Percentiles rank a stretch among this genome's conserved stretches.
Conservation (phyloP, 2,888 invertebrate species). For the Nipponacmea schrenckii region DNA sequence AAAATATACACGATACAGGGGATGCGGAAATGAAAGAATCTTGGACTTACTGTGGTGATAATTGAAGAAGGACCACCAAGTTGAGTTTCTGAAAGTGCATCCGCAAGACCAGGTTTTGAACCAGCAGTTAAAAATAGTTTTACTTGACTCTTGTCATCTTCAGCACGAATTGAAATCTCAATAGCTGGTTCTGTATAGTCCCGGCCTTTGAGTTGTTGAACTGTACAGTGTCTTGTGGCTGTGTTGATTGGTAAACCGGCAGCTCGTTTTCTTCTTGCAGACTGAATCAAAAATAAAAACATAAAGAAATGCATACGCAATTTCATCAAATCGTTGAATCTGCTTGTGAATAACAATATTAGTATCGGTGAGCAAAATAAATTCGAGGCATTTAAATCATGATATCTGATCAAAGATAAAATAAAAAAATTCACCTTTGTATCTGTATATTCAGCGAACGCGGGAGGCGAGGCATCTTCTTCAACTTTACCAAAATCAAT, state of each 20-base stretch:
- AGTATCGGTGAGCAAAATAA: too few relatives aligned
- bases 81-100: slow-evolving; percentile 23
- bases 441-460: slow-evolving; percentile 22
- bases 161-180: slow-evolving; percentile 32
- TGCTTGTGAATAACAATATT: too few relatives aligned
- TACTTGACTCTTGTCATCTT: slow-evolving; percentile 38
- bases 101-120: slow-evolving; percentile 33
- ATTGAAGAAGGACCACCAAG: slow-evolving; percentile 39
- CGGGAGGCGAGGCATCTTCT: slow-evolving; percentile 29
- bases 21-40: too few relatives aligned
- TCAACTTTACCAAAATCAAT: slow-evolving; percentile 28
- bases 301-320: background rate
- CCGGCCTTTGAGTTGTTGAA: slow-evolving; percentile 32
- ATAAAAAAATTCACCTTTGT: slow-evolving; percentile 13
- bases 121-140: slow-evolving; percentile 31
- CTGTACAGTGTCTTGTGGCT: slow-evolving; percentile 24
- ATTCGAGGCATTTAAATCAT: background rate
- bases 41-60: slow-evolving; percentile 34
- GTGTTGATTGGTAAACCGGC: background rate
- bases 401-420: background rate
- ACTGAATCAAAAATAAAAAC: background rate
- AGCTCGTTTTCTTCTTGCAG: background rate
- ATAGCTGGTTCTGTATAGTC: slow-evolving; percentile 44
- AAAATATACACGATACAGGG: background rate
- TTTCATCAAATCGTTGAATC: too few relatives aligned